phyloP scores from a whole-genome alignment of 2,888 invertebrate species.

The Malthinus flaveolus region DNA sequence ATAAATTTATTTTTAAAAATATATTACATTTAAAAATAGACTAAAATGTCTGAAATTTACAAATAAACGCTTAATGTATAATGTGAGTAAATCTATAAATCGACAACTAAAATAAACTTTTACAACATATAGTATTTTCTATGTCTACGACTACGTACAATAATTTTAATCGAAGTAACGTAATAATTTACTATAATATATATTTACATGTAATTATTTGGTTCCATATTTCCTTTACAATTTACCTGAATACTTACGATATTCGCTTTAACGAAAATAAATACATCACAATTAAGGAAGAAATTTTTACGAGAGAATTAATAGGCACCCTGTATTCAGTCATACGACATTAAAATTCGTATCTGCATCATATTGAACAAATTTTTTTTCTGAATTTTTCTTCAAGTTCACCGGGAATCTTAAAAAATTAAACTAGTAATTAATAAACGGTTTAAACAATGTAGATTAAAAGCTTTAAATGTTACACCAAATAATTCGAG shows the following conservation, averaged over 20 bases:
- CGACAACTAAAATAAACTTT: not conserved
- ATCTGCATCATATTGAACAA: slow-evolving; percentile 20
- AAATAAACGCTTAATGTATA: not conserved
- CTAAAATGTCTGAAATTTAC: not conserved
- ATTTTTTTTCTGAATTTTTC: slow-evolving; percentile 58
- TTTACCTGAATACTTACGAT: slow-evolving; percentile 19
- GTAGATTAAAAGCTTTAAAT: slow-evolving; percentile 3
- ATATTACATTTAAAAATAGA: slow-evolving; percentile 2
- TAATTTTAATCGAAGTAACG: slow-evolving; percentile 7
- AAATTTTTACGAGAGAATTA: slow-evolving; percentile 23
- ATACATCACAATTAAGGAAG: slow-evolving; percentile 34
- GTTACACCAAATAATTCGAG: slow-evolving; percentile 7
- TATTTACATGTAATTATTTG: slow-evolving; percentile 16
- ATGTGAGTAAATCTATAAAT: not conserved
- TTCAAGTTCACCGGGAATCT: slow-evolving; percentile 64
- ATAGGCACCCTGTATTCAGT: slow-evolving; percentile 38
- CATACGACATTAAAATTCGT: slow-evolving; percentile 28
- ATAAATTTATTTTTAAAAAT: slow-evolving; percentile 4
- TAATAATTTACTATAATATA: slow-evolving; percentile 7
- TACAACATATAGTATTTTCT: no score
- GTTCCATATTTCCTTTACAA: slow-evolving; percentile 22
- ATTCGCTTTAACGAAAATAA: slow-evolving; percentile 11
- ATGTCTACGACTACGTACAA: not conserved
- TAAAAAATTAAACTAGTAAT: slow-evolving; percentile 47
- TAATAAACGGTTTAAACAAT: slow-evolving; percentile 9